Percentiles rank a stretch among this genome's conserved stretches.
Evolutionary conservation across 2,797 vertebrate species (phyloP).

Genomic region (Pseudochaenichthys georgianus): DNA sequence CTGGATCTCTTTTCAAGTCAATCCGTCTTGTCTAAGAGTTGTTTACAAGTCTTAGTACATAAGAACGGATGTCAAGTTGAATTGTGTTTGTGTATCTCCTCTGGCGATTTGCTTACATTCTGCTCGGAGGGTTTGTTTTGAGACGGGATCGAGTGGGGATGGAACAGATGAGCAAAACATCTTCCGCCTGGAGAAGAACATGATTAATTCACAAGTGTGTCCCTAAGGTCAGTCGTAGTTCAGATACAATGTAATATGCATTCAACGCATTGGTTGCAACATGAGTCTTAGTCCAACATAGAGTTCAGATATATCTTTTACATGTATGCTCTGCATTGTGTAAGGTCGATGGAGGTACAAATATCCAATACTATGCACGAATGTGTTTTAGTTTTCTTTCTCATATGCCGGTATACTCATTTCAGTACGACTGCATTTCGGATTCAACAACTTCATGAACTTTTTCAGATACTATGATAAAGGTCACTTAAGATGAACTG

Average conservation of each 20-base stretch:
- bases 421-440: neutral
- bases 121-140: slow-evolving; percentile 47
- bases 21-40: slow-evolving; percentile 26
- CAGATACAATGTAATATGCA: neutral
- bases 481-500: neutral
- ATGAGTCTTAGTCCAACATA: neutral
- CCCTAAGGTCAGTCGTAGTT: neutral
- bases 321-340: neutral
- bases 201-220: slow-evolving; percentile 13
- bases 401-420: neutral
- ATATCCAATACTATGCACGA: neutral
- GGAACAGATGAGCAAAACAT: slow-evolving; percentile 57
- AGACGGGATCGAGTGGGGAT: slow-evolving; percentile 2
- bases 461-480: neutral
- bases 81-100: slow-evolving; percentile 54
- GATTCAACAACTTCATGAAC: neutral
- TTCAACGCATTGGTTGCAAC: neutral
- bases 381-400: neutral
- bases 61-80: slow-evolving; percentile 48
- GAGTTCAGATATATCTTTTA: neutral
- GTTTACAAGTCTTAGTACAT: slow-evolving; percentile 38
- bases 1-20: slow-evolving; percentile 26
- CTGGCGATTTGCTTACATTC: slow-evolving; percentile 57
- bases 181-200: slow-evolving; percentile 20
- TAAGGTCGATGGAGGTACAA: neutral